These are phyloP conservation scores for Pogonocichla stellata DNA, from an alignment of 2,113 vertebrate species.

Conservation along the genomic window DNA sequence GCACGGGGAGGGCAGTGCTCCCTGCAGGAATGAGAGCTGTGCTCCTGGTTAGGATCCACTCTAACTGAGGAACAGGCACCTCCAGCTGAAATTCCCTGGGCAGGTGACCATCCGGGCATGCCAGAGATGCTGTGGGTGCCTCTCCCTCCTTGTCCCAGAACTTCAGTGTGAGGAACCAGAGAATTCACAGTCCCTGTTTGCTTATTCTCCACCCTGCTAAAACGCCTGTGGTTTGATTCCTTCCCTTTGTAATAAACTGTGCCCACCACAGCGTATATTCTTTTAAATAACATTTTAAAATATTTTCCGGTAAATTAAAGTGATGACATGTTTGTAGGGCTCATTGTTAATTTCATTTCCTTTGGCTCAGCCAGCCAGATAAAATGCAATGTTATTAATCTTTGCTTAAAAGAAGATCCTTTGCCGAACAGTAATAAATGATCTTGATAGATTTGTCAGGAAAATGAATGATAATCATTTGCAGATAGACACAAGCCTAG, in stretches of 20 bases:
- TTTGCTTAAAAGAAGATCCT: slow-evolving; percentile 67
- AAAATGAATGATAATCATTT: slow-evolving; percentile 73
- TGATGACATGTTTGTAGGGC: slow-evolving; percentile 63
- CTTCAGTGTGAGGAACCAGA: fast-evolving
- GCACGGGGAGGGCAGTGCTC: not conserved
- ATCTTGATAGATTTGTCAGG: slow-evolving; percentile 73
- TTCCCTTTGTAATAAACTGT: slow-evolving; percentile 14
- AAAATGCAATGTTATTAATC: slow-evolving; percentile 66
- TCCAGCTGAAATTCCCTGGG: not conserved
- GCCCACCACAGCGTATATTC: slow-evolving; percentile 24
- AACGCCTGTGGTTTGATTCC: not conserved
- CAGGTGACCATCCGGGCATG: fast-evolving
- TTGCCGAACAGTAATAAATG: slow-evolving; percentile 65
- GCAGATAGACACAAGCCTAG: slow-evolving; percentile 62
- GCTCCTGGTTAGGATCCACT: not conserved
- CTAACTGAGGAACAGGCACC: not conserved
- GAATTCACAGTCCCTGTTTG: not conserved
- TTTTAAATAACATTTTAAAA: slow-evolving; percentile 64
- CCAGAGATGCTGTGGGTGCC: not conserved
- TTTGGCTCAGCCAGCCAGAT: slow-evolving; percentile 66
- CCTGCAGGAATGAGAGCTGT: not conserved
- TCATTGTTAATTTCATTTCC: slow-evolving; percentile 75
- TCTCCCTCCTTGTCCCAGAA: not conserved
- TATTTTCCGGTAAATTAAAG: slow-evolving; percentile 69
- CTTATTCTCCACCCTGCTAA: not conserved